Conservation (phyloP, 2,888 invertebrate species). For the Latheticus oryzae region DNA sequence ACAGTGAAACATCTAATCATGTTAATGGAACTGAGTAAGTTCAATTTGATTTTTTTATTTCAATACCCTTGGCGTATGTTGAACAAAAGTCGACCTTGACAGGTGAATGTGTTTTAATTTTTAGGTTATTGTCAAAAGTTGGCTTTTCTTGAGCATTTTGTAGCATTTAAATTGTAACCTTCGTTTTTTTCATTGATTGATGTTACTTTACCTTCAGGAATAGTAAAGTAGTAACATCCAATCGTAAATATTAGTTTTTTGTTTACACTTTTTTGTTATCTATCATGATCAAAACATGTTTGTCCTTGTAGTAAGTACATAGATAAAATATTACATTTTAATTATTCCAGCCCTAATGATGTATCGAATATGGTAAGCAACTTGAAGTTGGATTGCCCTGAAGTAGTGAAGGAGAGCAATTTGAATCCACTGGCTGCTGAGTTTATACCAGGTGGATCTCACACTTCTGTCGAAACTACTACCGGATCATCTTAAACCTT, state of each 20-base stretch:
- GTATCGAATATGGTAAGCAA: slow-evolving; percentile 59
- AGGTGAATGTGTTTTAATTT: too few relatives aligned
- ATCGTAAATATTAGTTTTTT: too few relatives aligned
- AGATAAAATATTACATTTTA: slow-evolving; percentile 7
- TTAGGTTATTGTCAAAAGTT: too few relatives aligned
- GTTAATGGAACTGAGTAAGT: slow-evolving; percentile 50
- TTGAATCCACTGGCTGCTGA: slow-evolving; percentile 88
- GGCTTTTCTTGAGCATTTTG: too few relatives aligned
- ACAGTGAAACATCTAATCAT: slow-evolving; percentile 64
- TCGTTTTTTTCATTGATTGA: too few relatives aligned
- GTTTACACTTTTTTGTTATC: too few relatives aligned
- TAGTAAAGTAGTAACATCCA: too few relatives aligned
- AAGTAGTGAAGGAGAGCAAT: slow-evolving; percentile 73
- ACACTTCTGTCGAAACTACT: slow-evolving; percentile 25
- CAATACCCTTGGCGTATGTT: slow-evolving; percentile 4
- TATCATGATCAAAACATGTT: neutral
- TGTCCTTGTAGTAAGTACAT: slow-evolving; percentile 1
- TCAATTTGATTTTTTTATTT: slow-evolving; percentile 7
- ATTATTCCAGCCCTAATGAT: slow-evolving; percentile 47
- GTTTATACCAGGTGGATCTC: slow-evolving; percentile 73
- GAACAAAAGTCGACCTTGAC: slow-evolving; percentile 52
- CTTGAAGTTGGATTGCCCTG: slow-evolving; percentile 56
- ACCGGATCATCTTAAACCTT: slow-evolving; percentile 36
- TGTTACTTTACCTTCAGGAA: too few relatives aligned
- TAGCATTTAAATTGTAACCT: too few relatives aligned